These are phyloP conservation scores for Centropus bengalensis DNA, from an alignment of 2,113 vertebrate species.

Conservation along the genomic window DNA sequence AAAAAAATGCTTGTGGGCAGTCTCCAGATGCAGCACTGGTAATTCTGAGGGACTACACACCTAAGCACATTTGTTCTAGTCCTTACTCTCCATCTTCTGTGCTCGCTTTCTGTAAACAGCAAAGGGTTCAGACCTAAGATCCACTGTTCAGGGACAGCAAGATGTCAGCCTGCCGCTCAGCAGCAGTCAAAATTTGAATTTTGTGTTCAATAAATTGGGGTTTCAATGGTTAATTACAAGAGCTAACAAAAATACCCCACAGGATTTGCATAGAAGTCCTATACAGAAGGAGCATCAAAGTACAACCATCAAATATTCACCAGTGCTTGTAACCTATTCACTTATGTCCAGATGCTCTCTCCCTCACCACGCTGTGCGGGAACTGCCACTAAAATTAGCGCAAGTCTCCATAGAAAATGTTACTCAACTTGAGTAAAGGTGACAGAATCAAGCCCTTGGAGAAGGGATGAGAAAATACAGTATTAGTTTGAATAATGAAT, in stretches of 20 bases:
- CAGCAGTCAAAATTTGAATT: conserved; percentile 48
- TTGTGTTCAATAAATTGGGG: conserved; percentile 41
- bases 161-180: background rate
- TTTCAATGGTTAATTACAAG: conserved; percentile 11
- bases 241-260: conserved; percentile 40
- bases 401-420: background rate
- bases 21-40: background rate
- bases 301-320: conserved; percentile 49
- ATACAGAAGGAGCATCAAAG: conserved; percentile 24
- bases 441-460: background rate
- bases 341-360: conserved; percentile 31
- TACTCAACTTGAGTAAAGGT: conserved; percentile 40
- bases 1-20: background rate
- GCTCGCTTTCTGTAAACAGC: conserved; percentile 5
- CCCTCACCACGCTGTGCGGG: background rate
- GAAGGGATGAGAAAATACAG: background rate
- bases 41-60: background rate
- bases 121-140: conserved; percentile 31
- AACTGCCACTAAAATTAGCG: conserved; percentile 33
- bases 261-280: conserved; percentile 38
- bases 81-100: conserved; percentile 2
- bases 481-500: conserved; percentile 68
- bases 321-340: conserved; percentile 50
- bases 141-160: conserved; percentile 7
- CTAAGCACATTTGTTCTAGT: background rate